A percentile compares a stretch with the other conserved stretches of the same genome.
phyloP scores from a whole-genome alignment of 2,888 invertebrate genomes.

The Tinea pellionella region DNA sequence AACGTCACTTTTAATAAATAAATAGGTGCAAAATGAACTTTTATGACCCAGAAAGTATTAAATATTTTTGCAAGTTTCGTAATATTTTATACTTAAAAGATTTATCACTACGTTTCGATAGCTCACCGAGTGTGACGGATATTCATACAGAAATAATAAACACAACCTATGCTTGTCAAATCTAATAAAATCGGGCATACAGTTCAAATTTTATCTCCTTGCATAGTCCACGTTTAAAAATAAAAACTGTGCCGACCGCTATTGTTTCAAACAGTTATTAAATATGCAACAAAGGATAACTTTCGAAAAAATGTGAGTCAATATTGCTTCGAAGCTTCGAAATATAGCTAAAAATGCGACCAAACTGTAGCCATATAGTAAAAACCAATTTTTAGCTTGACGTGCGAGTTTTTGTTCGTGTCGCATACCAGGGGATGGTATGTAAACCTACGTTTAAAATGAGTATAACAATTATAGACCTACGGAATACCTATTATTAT shows the following conservation, averaged over 20 bases:
- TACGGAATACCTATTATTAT: too few relatives aligned
- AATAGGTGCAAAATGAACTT: constrained; percentile 22
- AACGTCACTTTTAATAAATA: constrained; percentile 46
- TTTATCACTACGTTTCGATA: too few relatives aligned
- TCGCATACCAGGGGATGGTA: background rate
- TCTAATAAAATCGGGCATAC: background rate
- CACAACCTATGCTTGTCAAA: background rate
- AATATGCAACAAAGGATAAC: constrained; percentile 1
- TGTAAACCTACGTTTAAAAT: background rate
- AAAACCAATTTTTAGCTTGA: constrained; percentile 12
- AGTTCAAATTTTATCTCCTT: background rate
- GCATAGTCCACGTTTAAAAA: background rate
- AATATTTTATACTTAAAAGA: background rate
- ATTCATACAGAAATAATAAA: background rate
- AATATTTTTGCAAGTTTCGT: too few relatives aligned
- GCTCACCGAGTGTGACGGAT: background rate
- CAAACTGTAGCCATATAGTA: constrained; percentile 28
- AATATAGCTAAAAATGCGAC: constrained; percentile 40
- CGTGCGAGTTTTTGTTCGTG: constrained; percentile 4
- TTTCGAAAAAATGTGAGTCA: background rate
- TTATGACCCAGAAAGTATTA: too few relatives aligned
- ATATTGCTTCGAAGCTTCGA: constrained; percentile 9
- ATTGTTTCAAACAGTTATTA: constrained; percentile 5
- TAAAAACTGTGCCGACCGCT: background rate
- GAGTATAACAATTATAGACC: too few relatives aligned